Conservation (phyloP, 2,113 vertebrate species). For the Neodontobutis hainanensis region DNA sequence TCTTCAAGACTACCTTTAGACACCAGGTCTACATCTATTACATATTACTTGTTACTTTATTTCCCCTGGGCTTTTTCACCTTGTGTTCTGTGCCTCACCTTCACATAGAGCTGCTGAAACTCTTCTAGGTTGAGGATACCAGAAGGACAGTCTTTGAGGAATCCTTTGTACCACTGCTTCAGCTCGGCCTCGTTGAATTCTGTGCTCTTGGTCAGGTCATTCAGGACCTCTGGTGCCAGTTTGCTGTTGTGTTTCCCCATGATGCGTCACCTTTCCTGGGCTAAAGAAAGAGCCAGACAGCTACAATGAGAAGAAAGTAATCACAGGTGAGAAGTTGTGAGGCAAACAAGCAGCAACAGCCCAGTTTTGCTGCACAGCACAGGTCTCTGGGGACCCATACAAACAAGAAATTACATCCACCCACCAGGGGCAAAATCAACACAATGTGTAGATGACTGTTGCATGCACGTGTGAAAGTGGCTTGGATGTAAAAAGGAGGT, state of each 20-base stretch:
- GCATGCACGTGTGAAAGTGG: no score
- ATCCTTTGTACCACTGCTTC: conserved; percentile 99
- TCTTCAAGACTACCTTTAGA: neutral
- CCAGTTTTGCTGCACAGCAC: conserved; percentile 11
- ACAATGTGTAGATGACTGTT: neutral
- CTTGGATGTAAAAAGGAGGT: no score
- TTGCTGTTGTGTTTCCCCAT: conserved; percentile 99
- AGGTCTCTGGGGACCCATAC: conserved; percentile 31
- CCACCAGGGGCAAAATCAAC: neutral
- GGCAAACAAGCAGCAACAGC: conserved; percentile 38
- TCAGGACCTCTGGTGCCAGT: conserved; percentile 94
- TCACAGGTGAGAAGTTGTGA: conserved; percentile 17
- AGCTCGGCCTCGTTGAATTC: conserved; percentile 98
- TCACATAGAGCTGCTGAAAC: conserved; percentile 98
- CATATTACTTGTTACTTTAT: neutral
- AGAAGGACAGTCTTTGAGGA: conserved; percentile 96
- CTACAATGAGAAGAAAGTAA: neutral
- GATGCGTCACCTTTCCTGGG: conserved; percentile 60
- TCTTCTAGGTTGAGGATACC: conserved; percentile 98
- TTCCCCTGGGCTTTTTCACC: neutral
- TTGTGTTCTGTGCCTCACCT: conserved; percentile 74
- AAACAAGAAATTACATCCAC: conserved; percentile 10
- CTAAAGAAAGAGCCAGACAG: neutral
- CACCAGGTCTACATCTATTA: neutral
- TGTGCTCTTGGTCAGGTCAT: conserved; percentile 93